Conservation (phyloP, 2,113 vertebrate genomes). For the Heterotis niloticus region DNA sequence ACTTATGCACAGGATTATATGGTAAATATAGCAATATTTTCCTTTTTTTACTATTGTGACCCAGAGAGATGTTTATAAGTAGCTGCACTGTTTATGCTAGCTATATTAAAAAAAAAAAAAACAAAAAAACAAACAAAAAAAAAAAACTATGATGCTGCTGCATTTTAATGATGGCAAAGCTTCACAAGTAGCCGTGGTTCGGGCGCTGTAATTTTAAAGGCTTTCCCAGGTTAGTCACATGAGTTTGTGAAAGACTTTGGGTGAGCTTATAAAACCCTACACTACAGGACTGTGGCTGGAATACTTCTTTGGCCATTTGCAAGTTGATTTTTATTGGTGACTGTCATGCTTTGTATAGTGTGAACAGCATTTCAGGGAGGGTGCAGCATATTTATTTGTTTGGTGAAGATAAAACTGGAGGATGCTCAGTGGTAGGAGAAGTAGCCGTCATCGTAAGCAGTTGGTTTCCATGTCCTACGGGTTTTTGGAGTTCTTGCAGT, state of each 20-base stretch:
- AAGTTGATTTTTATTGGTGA: neutral
- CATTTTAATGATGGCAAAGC: slow-evolving; percentile 28
- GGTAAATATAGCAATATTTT: slow-evolving; percentile 37
- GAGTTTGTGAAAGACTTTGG: neutral
- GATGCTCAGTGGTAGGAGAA: neutral
- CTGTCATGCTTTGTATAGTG: slow-evolving; percentile 11
- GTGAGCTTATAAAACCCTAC: neutral
- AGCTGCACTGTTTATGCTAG: slow-evolving; percentile 29
- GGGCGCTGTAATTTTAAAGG: slow-evolving; percentile 9
- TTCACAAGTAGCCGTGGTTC: slow-evolving; percentile 17
- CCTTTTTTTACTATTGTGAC: slow-evolving; percentile 32
- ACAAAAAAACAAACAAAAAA: slow-evolving; percentile 9
- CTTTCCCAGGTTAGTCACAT: neutral
- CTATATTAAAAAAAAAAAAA: slow-evolving; percentile 15
- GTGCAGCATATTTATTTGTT: neutral
- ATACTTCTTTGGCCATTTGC: slow-evolving; percentile 1
- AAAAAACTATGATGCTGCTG: slow-evolving; percentile 38
- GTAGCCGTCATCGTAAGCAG: neutral
- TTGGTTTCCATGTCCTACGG: neutral
- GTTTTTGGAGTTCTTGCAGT: neutral
- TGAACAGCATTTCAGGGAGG: slow-evolving; percentile 4
- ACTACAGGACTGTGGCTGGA: slow-evolving; percentile 13
- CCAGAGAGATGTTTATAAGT: slow-evolving; percentile 32
- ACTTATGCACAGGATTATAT: slow-evolving; percentile 35
- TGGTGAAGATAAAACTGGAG: too few species aligned